phyloP scores from a whole-genome alignment of 1,140 invertebrate species.

The Linepithema humile region DNA sequence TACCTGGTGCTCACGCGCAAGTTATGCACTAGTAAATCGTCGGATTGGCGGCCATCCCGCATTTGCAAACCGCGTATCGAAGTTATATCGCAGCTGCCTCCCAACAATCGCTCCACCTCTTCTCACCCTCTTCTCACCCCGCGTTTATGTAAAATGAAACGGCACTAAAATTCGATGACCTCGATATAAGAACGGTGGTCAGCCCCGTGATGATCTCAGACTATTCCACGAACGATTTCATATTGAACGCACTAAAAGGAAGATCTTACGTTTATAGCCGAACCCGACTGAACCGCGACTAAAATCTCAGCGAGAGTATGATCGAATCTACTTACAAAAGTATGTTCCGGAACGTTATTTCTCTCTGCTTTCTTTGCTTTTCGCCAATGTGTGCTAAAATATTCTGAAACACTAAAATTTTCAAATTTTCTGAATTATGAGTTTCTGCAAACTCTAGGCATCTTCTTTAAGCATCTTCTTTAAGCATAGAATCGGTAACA shows the following conservation, averaged over 20 bases:
- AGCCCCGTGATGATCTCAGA: constrained; percentile 15
- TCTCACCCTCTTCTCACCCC: not conserved
- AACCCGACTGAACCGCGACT: not conserved
- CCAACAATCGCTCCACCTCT: constrained; percentile 1
- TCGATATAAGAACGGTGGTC: constrained; percentile 1
- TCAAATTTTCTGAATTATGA: not conserved
- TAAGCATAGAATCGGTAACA: no score
- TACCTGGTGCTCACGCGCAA: not conserved
- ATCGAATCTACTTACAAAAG: constrained; percentile 37
- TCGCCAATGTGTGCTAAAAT: not conserved
- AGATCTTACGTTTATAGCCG: constrained; percentile 11
- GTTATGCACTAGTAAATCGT: constrained; percentile 25
- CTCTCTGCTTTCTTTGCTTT: not conserved
- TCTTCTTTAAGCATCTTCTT: no score
- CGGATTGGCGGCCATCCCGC: constrained; percentile 35
- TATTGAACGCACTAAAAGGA: constrained; percentile 27
- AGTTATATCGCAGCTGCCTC: not conserved
- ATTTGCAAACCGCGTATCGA: constrained; percentile 17
- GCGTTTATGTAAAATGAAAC: not conserved
- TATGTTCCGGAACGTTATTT: not conserved
- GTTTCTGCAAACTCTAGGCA: not conserved
- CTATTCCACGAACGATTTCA: not conserved
- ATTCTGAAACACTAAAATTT: not conserved
- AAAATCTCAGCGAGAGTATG: not conserved
- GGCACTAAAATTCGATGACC: constrained; percentile 32